Conservation (phyloP, 2,113 vertebrate genomes). For the Haliaeetus leucogaster region DNA sequence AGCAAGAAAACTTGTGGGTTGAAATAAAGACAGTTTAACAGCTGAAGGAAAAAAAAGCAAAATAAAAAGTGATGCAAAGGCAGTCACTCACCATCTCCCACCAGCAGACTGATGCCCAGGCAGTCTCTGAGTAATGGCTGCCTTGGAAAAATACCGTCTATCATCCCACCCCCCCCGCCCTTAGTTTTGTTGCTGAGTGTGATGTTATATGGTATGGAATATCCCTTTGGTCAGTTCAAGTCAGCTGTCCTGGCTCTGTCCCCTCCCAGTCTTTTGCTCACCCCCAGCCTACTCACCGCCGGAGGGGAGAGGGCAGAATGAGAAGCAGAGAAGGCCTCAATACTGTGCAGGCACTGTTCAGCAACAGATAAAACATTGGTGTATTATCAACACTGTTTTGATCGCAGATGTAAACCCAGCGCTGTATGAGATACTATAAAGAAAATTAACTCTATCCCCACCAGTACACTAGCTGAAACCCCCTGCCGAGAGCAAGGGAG, state of each 20-base stretch:
- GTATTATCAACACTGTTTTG: background rate
- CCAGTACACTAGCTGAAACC: background rate
- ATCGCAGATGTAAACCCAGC: background rate
- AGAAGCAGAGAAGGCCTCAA: background rate
- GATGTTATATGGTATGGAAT: background rate
- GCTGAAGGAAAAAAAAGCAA: background rate
- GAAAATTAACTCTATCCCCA: background rate
- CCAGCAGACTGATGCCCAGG: background rate
- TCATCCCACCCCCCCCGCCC: rapidly evolving
- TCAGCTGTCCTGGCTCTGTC: background rate
- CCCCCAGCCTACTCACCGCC: rapidly evolving
- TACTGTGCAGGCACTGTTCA: background rate
- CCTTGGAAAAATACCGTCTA: background rate
- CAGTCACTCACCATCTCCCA: background rate
- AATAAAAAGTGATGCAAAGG: background rate
- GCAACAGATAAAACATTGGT: background rate
- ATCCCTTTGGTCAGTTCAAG: background rate
- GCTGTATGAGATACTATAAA: background rate
- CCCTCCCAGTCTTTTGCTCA: background rate
- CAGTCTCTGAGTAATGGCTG: background rate
- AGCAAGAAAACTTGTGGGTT: background rate
- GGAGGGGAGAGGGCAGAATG: background rate
- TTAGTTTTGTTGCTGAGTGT: background rate
- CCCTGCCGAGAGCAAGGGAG: background rate
- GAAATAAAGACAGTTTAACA: background rate